Evolutionary conservation across 2,797 vertebrate genomes (phyloP).

Genomic region (Sitta carolinensis): DNA sequence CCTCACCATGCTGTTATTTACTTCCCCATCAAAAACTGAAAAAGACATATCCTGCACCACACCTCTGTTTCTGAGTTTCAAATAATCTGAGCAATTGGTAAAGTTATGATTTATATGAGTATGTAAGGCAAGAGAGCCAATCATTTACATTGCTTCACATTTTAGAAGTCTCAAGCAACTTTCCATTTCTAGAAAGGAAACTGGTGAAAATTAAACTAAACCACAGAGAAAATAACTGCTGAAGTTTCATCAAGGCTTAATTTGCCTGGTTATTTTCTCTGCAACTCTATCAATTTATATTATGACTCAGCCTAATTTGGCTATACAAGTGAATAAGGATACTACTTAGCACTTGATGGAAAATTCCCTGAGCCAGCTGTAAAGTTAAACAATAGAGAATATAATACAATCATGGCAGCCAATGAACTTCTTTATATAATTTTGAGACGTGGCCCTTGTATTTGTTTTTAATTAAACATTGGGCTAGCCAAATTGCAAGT

Average conservation of each 20-base stretch:
- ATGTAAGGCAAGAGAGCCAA: neutral
- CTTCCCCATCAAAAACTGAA: neutral
- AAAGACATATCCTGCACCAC: neutral
- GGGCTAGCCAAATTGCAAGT: neutral
- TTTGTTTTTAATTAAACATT: neutral
- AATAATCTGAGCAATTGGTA: neutral
- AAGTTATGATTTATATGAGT: neutral
- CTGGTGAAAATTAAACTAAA: neutral
- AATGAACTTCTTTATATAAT: neutral
- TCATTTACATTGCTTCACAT: neutral
- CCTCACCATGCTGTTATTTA: neutral
- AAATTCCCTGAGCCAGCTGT: neutral
- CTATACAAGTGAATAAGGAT: neutral
- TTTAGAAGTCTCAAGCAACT: neutral
- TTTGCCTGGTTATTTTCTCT: neutral
- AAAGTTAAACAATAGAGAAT: neutral
- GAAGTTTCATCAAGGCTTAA: neutral
- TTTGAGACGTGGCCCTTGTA: neutral
- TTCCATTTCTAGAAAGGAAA: neutral
- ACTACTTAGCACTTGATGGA: neutral
- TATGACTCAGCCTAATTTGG: neutral
- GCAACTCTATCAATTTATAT: neutral
- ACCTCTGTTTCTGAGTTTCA: neutral
- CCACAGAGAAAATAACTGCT: neutral
- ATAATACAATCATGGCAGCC: neutral